phyloP scores from a whole-genome alignment of 1,140 invertebrate species.

The Hestina assimilis region DNA sequence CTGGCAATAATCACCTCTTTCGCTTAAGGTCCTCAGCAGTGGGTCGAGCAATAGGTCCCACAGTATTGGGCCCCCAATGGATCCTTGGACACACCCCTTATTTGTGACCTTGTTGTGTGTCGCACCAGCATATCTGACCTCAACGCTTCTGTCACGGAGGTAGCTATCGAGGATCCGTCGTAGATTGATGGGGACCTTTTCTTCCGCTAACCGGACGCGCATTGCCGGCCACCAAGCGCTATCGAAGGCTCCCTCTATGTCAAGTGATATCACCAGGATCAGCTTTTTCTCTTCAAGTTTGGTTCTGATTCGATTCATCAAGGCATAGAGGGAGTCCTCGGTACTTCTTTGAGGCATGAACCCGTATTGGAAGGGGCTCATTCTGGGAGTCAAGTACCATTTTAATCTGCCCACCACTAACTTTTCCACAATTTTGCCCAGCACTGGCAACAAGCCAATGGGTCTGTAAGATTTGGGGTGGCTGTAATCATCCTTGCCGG shows the following conservation, averaged over 20 bases:
- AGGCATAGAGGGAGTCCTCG: slow-evolving; percentile 9
- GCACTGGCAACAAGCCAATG: not conserved
- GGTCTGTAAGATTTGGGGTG: not conserved
- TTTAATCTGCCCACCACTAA: too few species aligned
- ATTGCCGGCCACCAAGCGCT: not conserved
- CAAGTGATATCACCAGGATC: slow-evolving; percentile 13
- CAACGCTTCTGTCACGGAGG: too few species aligned
- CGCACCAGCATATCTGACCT: too few species aligned
- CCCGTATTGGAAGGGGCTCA: not conserved
- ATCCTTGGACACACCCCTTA: too few species aligned
- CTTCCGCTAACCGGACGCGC: too few species aligned
- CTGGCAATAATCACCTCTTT: too few species aligned
- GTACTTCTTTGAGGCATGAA: slow-evolving; percentile 8
- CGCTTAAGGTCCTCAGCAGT: too few species aligned
- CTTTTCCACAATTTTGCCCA: slow-evolving; percentile 6
- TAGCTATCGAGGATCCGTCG: too few species aligned
- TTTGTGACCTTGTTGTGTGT: too few species aligned
- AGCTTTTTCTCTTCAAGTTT: slow-evolving; percentile 11
- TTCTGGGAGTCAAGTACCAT: slow-evolving; percentile 12
- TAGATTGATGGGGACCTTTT: too few species aligned
- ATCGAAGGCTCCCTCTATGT: slow-evolving; percentile 25
- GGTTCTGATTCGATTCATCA: slow-evolving; percentile 5
- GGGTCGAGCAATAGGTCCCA: too few species aligned
- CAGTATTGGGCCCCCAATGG: too few species aligned
- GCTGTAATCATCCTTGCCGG: not conserved